Evolutionary conservation across 2,113 vertebrate genomes (phyloP).

Genomic region (Trogon melanurus): DNA sequence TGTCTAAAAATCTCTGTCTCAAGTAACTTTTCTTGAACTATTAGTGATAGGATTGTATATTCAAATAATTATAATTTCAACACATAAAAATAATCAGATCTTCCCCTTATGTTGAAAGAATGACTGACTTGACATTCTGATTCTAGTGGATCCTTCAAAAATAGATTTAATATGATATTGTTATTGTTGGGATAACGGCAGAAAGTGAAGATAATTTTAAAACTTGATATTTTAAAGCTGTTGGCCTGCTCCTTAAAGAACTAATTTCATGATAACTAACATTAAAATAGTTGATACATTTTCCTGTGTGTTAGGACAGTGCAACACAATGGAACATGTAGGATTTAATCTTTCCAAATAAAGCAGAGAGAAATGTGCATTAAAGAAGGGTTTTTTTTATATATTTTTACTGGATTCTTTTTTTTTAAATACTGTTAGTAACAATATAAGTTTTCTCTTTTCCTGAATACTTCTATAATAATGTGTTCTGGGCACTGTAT

Average conservation of each 20-base stretch:
- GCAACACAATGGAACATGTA: not conserved
- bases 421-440: not conserved
- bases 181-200: not conserved
- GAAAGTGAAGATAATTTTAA: not conserved
- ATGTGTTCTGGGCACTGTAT: not conserved
- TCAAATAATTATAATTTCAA: not conserved
- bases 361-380: not conserved
- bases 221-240: not conserved
- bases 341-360: not conserved
- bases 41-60: not conserved
- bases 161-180: not conserved
- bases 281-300: not conserved
- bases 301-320: not conserved
- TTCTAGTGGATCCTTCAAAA: not conserved
- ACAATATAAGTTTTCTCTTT: not conserved
- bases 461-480: not conserved
- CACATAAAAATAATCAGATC: not conserved
- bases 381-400: not conserved
- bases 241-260: not conserved
- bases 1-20: not conserved
- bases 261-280: not conserved
- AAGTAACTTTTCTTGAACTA: not conserved
- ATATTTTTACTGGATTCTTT: not conserved
- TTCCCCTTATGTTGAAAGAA: not conserved
- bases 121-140: not conserved